These are phyloP conservation scores for Eubasilissa splendida DNA, from an alignment of 2,888 invertebrate species.

Conservation along the genomic window DNA sequence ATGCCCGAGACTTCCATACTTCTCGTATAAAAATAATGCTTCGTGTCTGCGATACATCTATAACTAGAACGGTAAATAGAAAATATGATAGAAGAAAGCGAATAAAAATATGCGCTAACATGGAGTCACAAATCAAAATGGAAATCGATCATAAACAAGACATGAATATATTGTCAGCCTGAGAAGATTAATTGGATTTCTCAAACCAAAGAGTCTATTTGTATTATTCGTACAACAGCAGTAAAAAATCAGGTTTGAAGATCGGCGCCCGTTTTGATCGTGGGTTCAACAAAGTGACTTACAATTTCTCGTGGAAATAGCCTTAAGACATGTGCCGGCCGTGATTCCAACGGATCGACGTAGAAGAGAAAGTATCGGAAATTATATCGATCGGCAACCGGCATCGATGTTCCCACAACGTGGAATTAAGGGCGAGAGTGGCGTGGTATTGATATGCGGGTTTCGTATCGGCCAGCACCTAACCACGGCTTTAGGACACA, in stretches of 20 bases:
- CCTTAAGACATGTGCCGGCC: slow-evolving; percentile 20
- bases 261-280: background rate
- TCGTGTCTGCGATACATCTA: too few species aligned
- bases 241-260: background rate
- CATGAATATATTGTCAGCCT: too few species aligned
- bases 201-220: too few species aligned
- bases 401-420: slow-evolving; percentile 4
- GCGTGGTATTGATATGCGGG: background rate
- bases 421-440: slow-evolving; percentile 13
- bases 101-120: too few species aligned
- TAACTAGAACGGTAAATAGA: too few species aligned
- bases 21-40: too few species aligned
- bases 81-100: too few species aligned
- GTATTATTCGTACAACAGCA: too few species aligned
- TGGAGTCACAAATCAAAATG: too few species aligned
- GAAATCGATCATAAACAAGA: too few species aligned
- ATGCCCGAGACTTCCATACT: too few species aligned
- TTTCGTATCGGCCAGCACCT: background rate
- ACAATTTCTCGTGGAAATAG: slow-evolving; percentile 13
- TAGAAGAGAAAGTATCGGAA: slow-evolving; percentile 26
- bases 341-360: slow-evolving; percentile 10
- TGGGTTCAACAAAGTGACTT: background rate
- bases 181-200: too few species aligned
- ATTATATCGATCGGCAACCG: slow-evolving; percentile 18
- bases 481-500: background rate